phyloP scores from a whole-genome alignment of 2,797 vertebrate genomes.

The Chloroceryle amazona region DNA sequence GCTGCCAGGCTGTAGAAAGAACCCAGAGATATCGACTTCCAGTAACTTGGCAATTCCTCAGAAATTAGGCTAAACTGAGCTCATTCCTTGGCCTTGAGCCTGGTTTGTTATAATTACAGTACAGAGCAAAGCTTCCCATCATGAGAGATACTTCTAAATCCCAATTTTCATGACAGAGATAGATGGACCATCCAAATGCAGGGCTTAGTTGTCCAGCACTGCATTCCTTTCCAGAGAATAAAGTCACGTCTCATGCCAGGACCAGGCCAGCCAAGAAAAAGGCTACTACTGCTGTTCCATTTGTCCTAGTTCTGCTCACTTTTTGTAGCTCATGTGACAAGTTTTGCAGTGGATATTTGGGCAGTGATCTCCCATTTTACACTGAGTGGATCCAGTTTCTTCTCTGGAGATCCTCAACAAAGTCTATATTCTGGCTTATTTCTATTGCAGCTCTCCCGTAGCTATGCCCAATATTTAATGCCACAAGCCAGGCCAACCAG shows the following conservation, averaged over 20 bases:
- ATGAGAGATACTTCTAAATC: background rate
- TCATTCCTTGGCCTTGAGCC: constrained; percentile 43
- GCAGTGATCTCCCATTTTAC: background rate
- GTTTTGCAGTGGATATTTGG: background rate
- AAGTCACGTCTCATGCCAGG: background rate
- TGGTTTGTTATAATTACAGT: background rate
- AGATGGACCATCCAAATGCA: background rate
- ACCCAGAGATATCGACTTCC: background rate
- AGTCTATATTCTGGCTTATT: background rate
- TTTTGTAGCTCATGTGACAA: background rate
- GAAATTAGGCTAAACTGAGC: constrained; percentile 3
- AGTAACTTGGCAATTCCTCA: constrained; percentile 46
- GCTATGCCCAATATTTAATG: background rate
- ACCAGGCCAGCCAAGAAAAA: background rate
- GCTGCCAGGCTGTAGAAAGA: constrained; percentile 15
- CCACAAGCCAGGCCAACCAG: accelerated
- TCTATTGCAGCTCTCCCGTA: background rate
- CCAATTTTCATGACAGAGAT: background rate
- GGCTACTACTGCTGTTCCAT: background rate
- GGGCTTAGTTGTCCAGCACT: background rate
- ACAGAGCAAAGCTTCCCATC: background rate
- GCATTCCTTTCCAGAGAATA: background rate
- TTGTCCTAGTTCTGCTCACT: background rate
- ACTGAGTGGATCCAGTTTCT: background rate
- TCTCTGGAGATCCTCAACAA: background rate